phyloP scores from a whole-genome alignment of 2,888 invertebrate genomes.

The Brachypterus glaber region DNA sequence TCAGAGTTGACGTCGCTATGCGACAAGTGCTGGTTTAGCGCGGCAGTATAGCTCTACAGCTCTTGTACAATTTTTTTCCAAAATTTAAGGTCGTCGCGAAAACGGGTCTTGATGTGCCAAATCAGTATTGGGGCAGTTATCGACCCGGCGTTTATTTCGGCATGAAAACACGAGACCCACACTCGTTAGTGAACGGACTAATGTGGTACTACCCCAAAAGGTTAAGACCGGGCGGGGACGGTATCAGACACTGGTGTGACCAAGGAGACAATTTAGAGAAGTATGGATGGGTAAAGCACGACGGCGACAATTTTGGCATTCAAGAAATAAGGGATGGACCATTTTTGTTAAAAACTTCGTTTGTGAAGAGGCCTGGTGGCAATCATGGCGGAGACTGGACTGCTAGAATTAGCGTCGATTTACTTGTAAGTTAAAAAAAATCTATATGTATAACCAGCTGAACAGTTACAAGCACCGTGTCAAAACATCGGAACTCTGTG shows the following conservation, averaged over 20 bases:
- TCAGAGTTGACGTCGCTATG: no score
- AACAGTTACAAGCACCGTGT: no score
- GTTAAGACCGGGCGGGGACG: conserved; percentile 58
- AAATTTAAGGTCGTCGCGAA: conserved; percentile 53
- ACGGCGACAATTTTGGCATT: conserved; percentile 83
- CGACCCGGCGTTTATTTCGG: conserved; percentile 84
- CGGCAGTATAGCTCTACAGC: no score
- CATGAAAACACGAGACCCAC: conserved; percentile 79
- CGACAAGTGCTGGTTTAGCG: no score
- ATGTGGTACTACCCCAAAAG: conserved; percentile 90
- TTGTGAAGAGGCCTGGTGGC: conserved; percentile 76
- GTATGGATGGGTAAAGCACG: conserved; percentile 89
- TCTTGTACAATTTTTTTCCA: conserved; percentile 3
- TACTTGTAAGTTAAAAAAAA: conserved; percentile 38
- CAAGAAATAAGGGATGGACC: conserved; percentile 80
- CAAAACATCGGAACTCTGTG: no score
- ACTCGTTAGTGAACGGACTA: conserved; percentile 82
- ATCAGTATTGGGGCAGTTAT: conserved; percentile 91
- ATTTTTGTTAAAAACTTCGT: conserved; percentile 70
- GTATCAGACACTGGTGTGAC: conserved; percentile 88
- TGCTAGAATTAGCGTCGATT: conserved; percentile 60
- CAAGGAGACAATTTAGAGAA: conserved; percentile 71
- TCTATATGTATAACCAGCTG: no score
- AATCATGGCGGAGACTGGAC: conserved; percentile 90
- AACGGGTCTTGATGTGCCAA: conserved; percentile 62